Base-by-base conservation (phyloP, 2,888 invertebrate species). In the Athetis lepigone region DNA sequence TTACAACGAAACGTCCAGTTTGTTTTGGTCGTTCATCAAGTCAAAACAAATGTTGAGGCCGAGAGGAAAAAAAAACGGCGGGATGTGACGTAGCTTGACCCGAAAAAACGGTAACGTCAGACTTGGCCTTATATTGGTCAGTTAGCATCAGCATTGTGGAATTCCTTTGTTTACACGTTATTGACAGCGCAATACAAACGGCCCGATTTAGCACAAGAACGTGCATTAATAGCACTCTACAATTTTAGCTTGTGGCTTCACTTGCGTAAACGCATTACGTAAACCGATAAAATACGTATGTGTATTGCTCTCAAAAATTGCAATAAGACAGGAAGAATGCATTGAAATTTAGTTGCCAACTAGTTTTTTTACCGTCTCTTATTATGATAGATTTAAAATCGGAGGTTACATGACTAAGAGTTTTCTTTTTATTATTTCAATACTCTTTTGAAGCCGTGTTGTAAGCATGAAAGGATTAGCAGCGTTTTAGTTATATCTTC, bases 21-120 rank as follows among this genome's bases (percentile, higher is more conserved):
- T 80, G 75, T 82, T 80, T 77, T 75, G 77, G 70, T 78, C 79
- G 71, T 79, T 69, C 67, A 81, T 82, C 77, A 79, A 71, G 70
- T 71, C 62, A 70, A 73, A 62, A 71, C 60, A 79, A 66, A 73
- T 72, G 60, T 63, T 61, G 65, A 69, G 51, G 50, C 47, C 45
- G 46, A 51, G 43, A 62, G 60, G 70, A 70, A 62, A 73, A 51
- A 59, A 59, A 70, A 64, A 58, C 13, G 39, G 18, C 36, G 64
- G 63, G 64, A 70, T 60, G 54, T 77, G 77, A 76, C 62, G 69
- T 65, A 40, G 46, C 60, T 60, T 67, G 56, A 79, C 64, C 64
- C 37, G 49, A 67, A 72, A 71, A 75, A 56, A 45, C 50, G 55
- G 56, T 37, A 58, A 40, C 59, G 55, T 62, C 73, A 59, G 55